Evolutionary conservation across 2,888 invertebrate genomes (phyloP).

Genomic region (Aleiodes testaceus): DNA sequence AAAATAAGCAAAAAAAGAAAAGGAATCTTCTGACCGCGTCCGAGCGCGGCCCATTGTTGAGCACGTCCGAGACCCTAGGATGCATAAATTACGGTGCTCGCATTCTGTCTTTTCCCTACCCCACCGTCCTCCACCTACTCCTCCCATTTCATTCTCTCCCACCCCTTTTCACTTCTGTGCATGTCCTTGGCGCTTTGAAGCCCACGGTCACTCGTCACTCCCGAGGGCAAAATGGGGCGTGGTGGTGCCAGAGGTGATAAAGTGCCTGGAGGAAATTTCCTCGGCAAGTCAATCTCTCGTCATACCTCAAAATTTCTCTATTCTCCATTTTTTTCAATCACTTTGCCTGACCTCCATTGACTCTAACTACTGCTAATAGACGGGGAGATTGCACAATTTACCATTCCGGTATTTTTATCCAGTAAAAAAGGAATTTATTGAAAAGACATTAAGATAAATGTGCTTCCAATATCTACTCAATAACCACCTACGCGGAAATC

Average conservation of each 20-base stretch:
- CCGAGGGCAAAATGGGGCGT: conserved; percentile 54
- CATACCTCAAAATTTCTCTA: neutral
- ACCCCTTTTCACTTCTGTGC: conserved; percentile 29
- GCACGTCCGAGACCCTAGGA: conserved; percentile 41
- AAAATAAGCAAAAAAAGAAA: conserved; percentile 8
- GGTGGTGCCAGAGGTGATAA: conserved; percentile 52
- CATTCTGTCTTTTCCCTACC: conserved; percentile 41
- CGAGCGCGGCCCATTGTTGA: conserved; percentile 29
- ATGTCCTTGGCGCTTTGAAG: conserved; percentile 17
- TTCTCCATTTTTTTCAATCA: neutral
- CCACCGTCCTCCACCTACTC: conserved; percentile 37
- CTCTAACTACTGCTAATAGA: too few species aligned
- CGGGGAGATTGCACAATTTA: too few species aligned
- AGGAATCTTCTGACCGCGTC: conserved; percentile 37
- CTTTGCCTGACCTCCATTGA: too few species aligned
- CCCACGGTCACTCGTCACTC: conserved; percentile 49
- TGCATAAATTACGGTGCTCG: conserved; percentile 54
- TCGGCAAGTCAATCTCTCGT: conserved; percentile 11
- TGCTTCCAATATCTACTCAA: too few species aligned
- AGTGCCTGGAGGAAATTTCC: conserved; percentile 52
- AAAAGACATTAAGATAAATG: too few species aligned
- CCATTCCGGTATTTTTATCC: too few species aligned
- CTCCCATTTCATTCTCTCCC: conserved; percentile 6
- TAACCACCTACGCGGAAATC: too few species aligned
- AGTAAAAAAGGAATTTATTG: too few species aligned